These are phyloP conservation scores for Halichondria panicea DNA, from an alignment of 37 sponge, comb jelly and placozoan species.

Conservation along the genomic window DNA sequence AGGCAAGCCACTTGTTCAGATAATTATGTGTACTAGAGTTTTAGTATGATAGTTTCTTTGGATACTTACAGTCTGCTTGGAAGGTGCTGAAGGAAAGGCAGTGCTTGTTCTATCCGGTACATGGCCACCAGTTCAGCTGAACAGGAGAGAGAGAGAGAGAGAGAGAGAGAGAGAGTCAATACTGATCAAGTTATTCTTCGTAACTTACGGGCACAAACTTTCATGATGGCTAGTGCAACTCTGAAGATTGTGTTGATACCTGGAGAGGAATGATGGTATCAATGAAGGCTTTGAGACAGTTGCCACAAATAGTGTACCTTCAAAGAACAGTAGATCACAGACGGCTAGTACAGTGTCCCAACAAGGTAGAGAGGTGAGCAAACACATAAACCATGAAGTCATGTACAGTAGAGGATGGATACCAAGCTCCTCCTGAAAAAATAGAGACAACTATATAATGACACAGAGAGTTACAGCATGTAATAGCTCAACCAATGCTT, in stretches of 20 bases:
- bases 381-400: constrained; percentile 69
- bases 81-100: constrained; percentile 45
- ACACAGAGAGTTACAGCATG: not conserved
- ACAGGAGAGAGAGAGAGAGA: constrained; percentile 1
- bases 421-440: constrained; percentile 30
- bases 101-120: constrained; percentile 17
- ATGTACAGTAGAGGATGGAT: constrained; percentile 70
- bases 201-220: constrained; percentile 13
- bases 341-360: constrained; percentile 77
- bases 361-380: constrained; percentile 63
- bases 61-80: constrained; percentile 50
- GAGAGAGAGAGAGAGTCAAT: not conserved
- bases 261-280: not conserved
- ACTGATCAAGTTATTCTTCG: not conserved
- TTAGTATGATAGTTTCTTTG: not conserved
- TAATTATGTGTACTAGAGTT: not conserved
- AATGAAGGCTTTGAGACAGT: not conserved
- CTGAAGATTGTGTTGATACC: constrained; percentile 23
- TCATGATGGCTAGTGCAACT: constrained; percentile 15
- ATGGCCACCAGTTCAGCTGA: constrained; percentile 48
- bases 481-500: not conserved
- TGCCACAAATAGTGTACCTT: constrained; percentile 27
- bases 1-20: too few species aligned
- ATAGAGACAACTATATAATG: not conserved
- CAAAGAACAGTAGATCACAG: constrained; percentile 48